Base-by-base conservation (phyloP, 2,888 invertebrate species). In the Salticus scenicus region DNA sequence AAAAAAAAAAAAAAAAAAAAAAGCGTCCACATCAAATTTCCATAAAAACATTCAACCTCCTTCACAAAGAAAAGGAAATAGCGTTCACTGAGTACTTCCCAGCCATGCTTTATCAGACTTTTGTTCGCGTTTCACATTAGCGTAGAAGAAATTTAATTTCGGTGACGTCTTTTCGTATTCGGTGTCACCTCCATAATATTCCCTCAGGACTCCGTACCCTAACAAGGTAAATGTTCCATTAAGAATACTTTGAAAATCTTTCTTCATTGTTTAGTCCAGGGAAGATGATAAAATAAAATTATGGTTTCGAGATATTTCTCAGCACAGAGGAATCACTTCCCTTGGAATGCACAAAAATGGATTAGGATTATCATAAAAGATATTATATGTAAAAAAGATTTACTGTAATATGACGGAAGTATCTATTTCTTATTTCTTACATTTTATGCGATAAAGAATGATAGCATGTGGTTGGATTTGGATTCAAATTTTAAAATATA, bases 221-320 rank as follows among this genome's bases (percentile, higher is more conserved):
- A 57, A 57, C 57, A 24, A 57, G 24, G 57, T 57, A 57, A 57
- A 57, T 57, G 57, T 57, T 57, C 57, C 57, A 57, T 57, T 57
- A 57, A 57, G 57, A 57, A 57, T 24, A 57, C 24, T 57, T 24
- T 57, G 4, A 24, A 57, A 57, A 20, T n/a, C 57, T 57, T 57
- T 7, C 57, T 57, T 57, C 57, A 24, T 20, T 57, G 57, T 57
- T 24, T 12, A 4, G 24, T 24, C 2, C 24, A 4, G 24, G n/a
- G 10, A 17, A 12, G 57, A 2, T 17, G 57, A 57, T 57, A 57
- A 57, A 57, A 57, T 24, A 17, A 12, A 20, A 24, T 47, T 47
- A 47, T 12, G 10, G 17, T 7, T 47, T 14, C 14, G 42, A 17
- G 17, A 47, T 47, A 7, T 37, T 37, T 37, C n/a, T n/a, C n/a